Conservation (phyloP, 2,797 vertebrate genomes). For the Microctenopoma stevenorrisi region DNA sequence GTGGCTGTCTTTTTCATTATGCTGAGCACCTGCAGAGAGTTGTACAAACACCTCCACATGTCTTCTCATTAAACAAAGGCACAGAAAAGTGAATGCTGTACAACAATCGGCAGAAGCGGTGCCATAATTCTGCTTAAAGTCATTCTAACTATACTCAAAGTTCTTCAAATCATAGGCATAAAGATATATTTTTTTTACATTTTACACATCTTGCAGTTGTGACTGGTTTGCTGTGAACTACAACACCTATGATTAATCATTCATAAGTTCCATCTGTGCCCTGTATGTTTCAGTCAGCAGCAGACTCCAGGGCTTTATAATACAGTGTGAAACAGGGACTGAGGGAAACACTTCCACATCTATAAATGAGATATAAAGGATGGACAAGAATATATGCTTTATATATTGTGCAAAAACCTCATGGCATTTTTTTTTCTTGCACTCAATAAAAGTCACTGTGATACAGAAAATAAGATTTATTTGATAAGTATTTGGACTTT, state of each 20-base stretch:
- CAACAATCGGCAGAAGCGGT: not conserved
- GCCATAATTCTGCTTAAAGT: not conserved
- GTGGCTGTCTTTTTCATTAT: constrained; percentile 3
- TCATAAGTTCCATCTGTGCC: constrained; percentile 74
- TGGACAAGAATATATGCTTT: constrained; percentile 8
- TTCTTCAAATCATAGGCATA: constrained; percentile 6
- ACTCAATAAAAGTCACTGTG: not conserved
- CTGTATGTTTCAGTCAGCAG: constrained; percentile 50
- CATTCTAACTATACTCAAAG: not conserved
- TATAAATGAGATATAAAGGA: constrained; percentile 30
- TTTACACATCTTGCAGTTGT: constrained; percentile 56
- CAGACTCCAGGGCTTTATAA: constrained; percentile 45
- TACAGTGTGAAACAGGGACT: constrained; percentile 20
- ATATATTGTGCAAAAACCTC: constrained; percentile 9
- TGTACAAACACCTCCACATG: too few species aligned
- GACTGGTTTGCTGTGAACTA: constrained; percentile 58
- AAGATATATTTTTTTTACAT: constrained; percentile 60
- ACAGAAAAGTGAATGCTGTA: not conserved
- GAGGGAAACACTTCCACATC: constrained; percentile 26
- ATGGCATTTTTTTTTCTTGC: constrained; percentile 5
- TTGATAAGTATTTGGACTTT: not conserved
- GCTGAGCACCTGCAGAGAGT: too few species aligned
- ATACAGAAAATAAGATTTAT: not conserved
- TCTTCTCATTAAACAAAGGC: not conserved
- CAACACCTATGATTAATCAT: constrained; percentile 77